Base-by-base conservation (phyloP, 2,888 invertebrate species). In the Apoderus coryli region DNA sequence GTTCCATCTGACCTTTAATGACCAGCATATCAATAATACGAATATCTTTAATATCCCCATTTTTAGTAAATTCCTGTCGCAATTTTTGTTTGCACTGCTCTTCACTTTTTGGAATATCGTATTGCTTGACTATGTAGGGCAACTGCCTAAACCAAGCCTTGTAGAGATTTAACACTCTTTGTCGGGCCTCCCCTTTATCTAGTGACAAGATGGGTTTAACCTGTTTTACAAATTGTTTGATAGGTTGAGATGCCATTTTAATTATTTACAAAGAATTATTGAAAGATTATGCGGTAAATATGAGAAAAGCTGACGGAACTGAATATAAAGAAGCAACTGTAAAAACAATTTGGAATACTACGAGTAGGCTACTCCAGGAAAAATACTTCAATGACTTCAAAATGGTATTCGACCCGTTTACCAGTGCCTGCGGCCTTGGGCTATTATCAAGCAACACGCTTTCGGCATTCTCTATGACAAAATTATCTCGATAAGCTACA, bases 1-100 rank as follows among this genome's bases (percentile, higher is more conserved):
- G 64, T 49, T 93, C 92, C 88, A 90, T 88, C 71, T 90, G 90
- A 27, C 90, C 90, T 75, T 90, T 92, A 35, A 90, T 75, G 25
- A 93, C 79, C 34, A 93, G 66, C 70, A 89, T 71, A 59, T 95
- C 93, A 52, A 92, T 82, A 16, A 85, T 74, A 50, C 93, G 69
- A 35, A 93, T 65, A 59, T 95, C 93, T 25, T 47, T 45, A 10
- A 92, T 70, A 57, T 79, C 53, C 49, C 72, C 70, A 56, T 92
- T 69, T 49, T 77, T 79, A 27, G 64, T 31, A 51, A 93, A 93
- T 48, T 77, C 59, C 49, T 86, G 79, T 38, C 81, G 69, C 14
- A 95, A 54, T 55, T 84, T 88, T 1, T 52, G 56, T 41, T 71
- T 64, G 45, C 79, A 76, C 40, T 81, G 72, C 12, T 68, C 63